phyloP scores from a whole-genome alignment of 2,113 vertebrate species.

The Rattus rattus region DNA sequence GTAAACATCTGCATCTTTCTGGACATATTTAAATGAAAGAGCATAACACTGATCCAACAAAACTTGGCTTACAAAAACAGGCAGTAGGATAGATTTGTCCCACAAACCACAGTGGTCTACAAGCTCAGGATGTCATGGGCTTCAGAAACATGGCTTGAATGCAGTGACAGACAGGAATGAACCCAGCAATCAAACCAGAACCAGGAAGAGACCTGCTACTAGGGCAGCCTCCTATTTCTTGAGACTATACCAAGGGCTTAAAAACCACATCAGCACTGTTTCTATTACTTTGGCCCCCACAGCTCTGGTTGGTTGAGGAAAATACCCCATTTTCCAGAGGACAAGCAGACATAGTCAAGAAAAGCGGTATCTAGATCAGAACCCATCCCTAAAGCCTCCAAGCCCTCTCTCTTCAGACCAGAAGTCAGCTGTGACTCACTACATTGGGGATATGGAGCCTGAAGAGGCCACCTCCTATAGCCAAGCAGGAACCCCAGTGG shows the following conservation, averaged over 20 bases:
- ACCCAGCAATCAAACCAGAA: background rate
- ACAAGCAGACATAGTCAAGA: background rate
- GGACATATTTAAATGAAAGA: background rate
- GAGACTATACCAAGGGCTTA: background rate
- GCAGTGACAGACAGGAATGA: background rate
- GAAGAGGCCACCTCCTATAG: too few relatives aligned
- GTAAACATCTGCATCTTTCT: background rate
- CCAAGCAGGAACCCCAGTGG: too few relatives aligned
- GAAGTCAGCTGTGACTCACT: too few relatives aligned
- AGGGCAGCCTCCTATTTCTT: accelerated
- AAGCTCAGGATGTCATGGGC: background rate
- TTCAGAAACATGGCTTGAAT: background rate
- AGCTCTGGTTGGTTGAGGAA: too few relatives aligned
- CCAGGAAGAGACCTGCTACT: background rate
- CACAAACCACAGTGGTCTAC: background rate
- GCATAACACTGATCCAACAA: background rate
- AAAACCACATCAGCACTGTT: background rate
- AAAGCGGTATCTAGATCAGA: background rate
- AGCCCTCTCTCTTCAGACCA: background rate
- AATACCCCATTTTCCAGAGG: background rate
- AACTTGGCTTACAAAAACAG: background rate
- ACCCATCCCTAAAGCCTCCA: background rate
- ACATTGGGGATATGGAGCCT: too few relatives aligned
- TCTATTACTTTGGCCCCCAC: background rate
- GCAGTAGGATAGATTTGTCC: background rate